Conservation (phyloP, 2,113 vertebrate species). For the Notothenia rossii region DNA sequence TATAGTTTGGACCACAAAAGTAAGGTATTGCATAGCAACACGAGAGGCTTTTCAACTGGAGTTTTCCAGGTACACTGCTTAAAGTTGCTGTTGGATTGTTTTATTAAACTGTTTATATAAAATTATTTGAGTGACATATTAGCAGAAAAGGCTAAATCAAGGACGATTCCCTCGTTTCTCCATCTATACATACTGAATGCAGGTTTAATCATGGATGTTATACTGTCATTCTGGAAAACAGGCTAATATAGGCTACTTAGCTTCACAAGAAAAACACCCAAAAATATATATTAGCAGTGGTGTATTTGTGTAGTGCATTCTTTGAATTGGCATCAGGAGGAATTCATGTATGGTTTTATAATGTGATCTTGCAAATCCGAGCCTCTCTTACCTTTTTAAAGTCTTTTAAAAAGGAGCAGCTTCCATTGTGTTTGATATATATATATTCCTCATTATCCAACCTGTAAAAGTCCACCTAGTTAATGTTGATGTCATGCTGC, state of each 20-base stretch:
- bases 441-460: slow-evolving; percentile 6
- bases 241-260: too few species aligned
- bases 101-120: too few species aligned
- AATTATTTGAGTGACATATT: too few species aligned
- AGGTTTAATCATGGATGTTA: neutral
- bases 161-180: accelerated
- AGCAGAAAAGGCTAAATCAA: neutral
- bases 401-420: neutral
- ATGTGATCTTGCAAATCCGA: neutral
- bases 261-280: too few species aligned
- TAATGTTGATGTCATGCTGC: neutral
- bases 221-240: too few species aligned
- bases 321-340: too few species aligned
- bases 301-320: too few species aligned
- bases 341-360: neutral
- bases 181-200: neutral
- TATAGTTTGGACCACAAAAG: neutral
- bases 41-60: neutral
- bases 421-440: slow-evolving; percentile 13
- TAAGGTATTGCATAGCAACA: neutral
- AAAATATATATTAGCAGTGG: too few species aligned
- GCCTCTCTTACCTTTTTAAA: neutral
- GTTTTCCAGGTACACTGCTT: too few species aligned
- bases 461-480: neutral
- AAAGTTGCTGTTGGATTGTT: too few species aligned